These are phyloP conservation scores for Phycodurus eques DNA, from an alignment of 2,113 vertebrate species.

Conservation along the genomic window DNA sequence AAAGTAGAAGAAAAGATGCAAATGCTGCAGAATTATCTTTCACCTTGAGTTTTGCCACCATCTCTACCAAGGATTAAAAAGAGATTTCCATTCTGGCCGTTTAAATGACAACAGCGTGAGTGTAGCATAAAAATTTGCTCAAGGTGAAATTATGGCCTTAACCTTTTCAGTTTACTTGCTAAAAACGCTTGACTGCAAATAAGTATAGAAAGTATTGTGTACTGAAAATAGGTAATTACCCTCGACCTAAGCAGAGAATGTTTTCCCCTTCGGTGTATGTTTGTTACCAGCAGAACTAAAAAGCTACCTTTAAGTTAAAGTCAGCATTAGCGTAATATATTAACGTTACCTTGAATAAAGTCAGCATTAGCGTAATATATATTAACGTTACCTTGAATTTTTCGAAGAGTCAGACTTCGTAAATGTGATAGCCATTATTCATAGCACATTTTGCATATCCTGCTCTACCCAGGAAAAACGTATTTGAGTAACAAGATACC, in stretches of 20 bases:
- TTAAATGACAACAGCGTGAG: not conserved
- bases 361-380: too few species aligned
- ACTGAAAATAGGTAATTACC: not conserved
- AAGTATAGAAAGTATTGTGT: not conserved
- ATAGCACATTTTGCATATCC: too few species aligned
- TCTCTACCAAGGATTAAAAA: not conserved
- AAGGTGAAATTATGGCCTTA: not conserved
- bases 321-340: too few species aligned
- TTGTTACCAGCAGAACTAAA: not conserved
- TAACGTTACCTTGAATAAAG: too few species aligned
- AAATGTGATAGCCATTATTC: too few species aligned
- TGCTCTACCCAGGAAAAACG: too few species aligned
- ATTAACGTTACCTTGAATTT: too few species aligned
- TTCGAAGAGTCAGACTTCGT: too few species aligned
- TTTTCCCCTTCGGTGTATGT: not conserved
- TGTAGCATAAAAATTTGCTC: not conserved
- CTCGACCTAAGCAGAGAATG: not conserved
- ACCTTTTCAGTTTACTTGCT: not conserved
- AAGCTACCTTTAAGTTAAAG: not conserved
- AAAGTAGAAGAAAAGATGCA: constrained; percentile 19
- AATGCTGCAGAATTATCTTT: not conserved
- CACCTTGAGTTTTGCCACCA: not conserved
- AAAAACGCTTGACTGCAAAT: not conserved
- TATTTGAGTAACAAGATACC: too few species aligned
- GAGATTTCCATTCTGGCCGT: not conserved